Conservation (phyloP, 2,797 vertebrate genomes). For the Anguilla megastoma region DNA sequence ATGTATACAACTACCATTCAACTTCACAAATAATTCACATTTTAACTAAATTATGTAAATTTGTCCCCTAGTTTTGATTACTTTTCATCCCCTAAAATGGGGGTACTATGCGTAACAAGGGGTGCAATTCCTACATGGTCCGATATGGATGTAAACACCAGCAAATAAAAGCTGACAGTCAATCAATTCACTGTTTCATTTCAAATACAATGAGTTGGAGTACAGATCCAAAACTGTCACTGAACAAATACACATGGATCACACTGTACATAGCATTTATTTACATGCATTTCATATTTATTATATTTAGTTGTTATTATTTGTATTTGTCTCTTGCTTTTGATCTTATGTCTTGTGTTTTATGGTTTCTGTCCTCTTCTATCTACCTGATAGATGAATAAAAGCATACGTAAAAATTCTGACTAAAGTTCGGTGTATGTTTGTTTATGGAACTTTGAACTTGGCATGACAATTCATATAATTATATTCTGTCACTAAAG, state of each 20-base stretch:
- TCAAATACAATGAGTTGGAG: background rate
- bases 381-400: background rate
- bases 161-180: too few species aligned
- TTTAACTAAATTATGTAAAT: too few species aligned
- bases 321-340: background rate
- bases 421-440: constrained; percentile 47
- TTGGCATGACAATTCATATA: constrained; percentile 39
- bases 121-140: too few species aligned
- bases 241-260: background rate
- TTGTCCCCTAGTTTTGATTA: too few species aligned
- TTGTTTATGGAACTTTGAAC: constrained; percentile 58
- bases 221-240: background rate
- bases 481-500: constrained; percentile 42
- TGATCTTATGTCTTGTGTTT: background rate
- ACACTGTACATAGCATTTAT: background rate
- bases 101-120: background rate
- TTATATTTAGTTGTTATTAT: background rate
- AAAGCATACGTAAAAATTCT: constrained; percentile 50
- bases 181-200: too few species aligned
- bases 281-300: background rate
- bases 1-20: too few species aligned
- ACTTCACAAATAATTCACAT: too few species aligned
- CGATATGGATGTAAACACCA: too few species aligned
- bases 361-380: background rate
- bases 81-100: background rate